These are phyloP conservation scores for Melanchra persicariae DNA, from an alignment of 2,888 invertebrate genomes.

Conservation along the genomic window DNA sequence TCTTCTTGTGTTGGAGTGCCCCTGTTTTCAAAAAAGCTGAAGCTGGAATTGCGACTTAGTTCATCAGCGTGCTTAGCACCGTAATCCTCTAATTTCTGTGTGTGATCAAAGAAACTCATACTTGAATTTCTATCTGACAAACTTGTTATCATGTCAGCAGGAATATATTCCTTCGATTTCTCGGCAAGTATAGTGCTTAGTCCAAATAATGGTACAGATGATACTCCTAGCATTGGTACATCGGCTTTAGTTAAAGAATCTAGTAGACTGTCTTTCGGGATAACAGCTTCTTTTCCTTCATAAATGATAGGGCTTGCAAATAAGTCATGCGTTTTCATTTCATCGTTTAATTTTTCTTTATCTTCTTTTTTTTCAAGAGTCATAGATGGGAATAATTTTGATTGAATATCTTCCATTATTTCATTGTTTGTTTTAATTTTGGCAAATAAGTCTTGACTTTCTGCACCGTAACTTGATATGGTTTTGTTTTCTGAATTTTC, in stretches of 20 bases:
- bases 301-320: conserved; percentile 34
- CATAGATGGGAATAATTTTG: conserved; percentile 11
- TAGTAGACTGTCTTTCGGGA: conserved; percentile 55
- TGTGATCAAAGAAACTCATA: conserved; percentile 66
- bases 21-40: conserved; percentile 70
- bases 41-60: conserved; percentile 58
- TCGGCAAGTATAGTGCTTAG: conserved; percentile 72
- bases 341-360: conserved; percentile 24
- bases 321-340: conserved; percentile 38
- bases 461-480: conserved; percentile 22
- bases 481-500: conserved; percentile 23
- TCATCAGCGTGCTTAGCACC: conserved; percentile 38
- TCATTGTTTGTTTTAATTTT: conserved; percentile 13
- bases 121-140: conserved; percentile 62
- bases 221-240: conserved; percentile 68
- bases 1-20: conserved; percentile 48
- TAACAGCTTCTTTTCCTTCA: conserved; percentile 23
- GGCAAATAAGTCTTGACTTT: conserved; percentile 33
- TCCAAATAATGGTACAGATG: conserved; percentile 74
- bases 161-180: conserved; percentile 65
- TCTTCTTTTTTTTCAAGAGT: conserved; percentile 40
- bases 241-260: conserved; percentile 66
- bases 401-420: conserved; percentile 12
- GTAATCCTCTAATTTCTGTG: conserved; percentile 41
- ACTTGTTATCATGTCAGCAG: conserved; percentile 50